Percentiles rank a stretch among this genome's conserved stretches.
phyloP scores from a whole-genome alignment of 1,140 invertebrate species.

The Pemphigus obesinymphae region DNA sequence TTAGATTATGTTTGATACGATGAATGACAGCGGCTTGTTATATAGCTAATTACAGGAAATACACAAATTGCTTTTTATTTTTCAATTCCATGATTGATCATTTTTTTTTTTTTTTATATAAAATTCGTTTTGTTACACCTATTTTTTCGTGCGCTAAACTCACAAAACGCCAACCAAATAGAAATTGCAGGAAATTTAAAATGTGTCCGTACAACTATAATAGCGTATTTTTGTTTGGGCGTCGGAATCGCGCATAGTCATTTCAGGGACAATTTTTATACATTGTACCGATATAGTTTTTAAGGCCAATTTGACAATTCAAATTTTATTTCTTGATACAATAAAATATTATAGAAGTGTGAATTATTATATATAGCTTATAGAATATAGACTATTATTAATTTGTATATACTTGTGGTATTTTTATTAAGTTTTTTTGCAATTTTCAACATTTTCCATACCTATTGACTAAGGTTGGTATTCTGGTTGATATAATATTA shows the following conservation, averaged over 20 bases:
- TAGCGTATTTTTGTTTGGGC: not conserved
- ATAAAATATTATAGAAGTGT: too few relatives aligned
- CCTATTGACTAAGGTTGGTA: too few relatives aligned
- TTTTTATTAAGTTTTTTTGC: not conserved
- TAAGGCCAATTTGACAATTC: not conserved
- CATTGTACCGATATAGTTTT: too few relatives aligned
- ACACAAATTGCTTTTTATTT: conserved; percentile 2
- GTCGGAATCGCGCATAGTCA: not conserved
- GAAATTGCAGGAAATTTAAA: conserved; percentile 32
- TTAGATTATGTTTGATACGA: not conserved
- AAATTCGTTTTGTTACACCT: conserved; percentile 16
- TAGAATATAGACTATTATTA: too few relatives aligned
- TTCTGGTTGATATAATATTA: too few relatives aligned
- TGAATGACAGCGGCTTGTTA: not conserved
- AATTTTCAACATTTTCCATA: too few relatives aligned
- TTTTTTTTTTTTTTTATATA: too few relatives aligned
- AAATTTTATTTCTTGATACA: too few relatives aligned
- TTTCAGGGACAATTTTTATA: conserved; percentile 18
- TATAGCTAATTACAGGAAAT: conserved; percentile 18
- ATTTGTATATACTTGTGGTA: not conserved
- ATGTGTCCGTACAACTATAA: not conserved
- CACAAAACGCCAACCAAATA: not conserved
- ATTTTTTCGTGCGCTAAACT: not conserved
- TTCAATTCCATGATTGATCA: not conserved
- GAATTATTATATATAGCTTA: too few relatives aligned